Evolutionary conservation across 2,888 invertebrate species (phyloP), one percentile per base, ranked within the genome.

Genomic region (Napeogenes inachia): DNA sequence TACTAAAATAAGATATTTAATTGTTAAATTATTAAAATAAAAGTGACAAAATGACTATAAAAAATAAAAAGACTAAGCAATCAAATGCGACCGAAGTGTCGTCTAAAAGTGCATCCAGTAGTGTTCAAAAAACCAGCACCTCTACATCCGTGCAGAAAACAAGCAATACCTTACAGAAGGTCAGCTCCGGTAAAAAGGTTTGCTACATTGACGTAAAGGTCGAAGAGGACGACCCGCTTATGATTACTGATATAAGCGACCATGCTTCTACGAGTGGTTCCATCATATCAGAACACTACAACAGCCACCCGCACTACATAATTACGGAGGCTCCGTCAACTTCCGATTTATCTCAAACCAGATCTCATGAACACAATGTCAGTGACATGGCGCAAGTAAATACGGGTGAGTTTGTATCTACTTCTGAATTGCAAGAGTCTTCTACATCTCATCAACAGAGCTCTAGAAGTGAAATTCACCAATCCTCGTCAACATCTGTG

Each of bases 31-130:
- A 64, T 58, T 66, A 63, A 63, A 65, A 54, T 62, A 67, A 71
- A 84, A 84, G 86, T 73, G 75, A 81, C 75, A 90, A 88, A 87
- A 91, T 91, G 91, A 90, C 91, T 73, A 89, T 91, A 79, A 91
- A 91, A 87, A 90, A 89, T 81, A 91, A 91, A 90, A 91, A 91
- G 87, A 89, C 87, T 89, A 90, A 90, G 70, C 84, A 87, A 77
- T 80, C 87, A 62, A 86, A 85, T 72, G 76, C 83, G 69, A 82
- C 87, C 64, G 85, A 85, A 78, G 87, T 85, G 83, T 81, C 83
- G 56, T 79, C 86, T 66, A 80, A 78, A 67, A 85, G 86, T 85
- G 87, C 86, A 42, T 87, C 89, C 72, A 89, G 82, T 65, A 89
- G 85, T 84, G 87, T 88, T 70, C 89, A 89, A 77, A 89, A 89